phyloP scores from a whole-genome alignment of 2,113 vertebrate species.

The Lates calcarifer region DNA sequence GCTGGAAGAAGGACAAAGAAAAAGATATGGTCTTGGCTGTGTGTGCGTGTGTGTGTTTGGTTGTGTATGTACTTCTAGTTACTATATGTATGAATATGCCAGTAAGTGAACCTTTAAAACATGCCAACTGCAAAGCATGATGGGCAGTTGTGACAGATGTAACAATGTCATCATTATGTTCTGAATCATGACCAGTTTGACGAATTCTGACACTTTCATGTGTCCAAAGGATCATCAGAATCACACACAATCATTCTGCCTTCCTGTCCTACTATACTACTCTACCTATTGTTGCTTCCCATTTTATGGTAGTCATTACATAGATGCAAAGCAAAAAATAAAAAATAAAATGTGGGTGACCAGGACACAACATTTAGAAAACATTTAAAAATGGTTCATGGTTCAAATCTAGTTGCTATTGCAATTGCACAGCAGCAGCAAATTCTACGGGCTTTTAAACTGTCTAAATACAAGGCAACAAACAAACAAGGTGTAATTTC shows the following conservation, averaged over 20 bases:
- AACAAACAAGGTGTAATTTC: neutral
- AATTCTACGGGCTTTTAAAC: neutral
- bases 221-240: neutral
- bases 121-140: conserved; percentile 3
- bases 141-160: conserved; percentile 5
- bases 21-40: neutral
- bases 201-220: neutral
- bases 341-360: neutral
- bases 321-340: neutral
- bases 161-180: neutral
- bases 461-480: neutral
- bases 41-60: neutral
- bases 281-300: neutral
- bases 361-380: neutral
- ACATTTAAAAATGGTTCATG: neutral
- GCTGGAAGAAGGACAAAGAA: conserved; percentile 1
- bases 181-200: neutral
- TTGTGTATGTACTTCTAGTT: neutral
- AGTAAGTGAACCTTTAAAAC: conserved; percentile 1
- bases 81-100: conserved; percentile 12
- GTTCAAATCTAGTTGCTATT: neutral
- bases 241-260: neutral
- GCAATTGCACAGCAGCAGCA: neutral
- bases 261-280: neutral
- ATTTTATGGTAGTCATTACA: neutral